Evolutionary conservation across 2,797 vertebrate genomes (phyloP).

Genomic region (Pelobates cultripes): DNA sequence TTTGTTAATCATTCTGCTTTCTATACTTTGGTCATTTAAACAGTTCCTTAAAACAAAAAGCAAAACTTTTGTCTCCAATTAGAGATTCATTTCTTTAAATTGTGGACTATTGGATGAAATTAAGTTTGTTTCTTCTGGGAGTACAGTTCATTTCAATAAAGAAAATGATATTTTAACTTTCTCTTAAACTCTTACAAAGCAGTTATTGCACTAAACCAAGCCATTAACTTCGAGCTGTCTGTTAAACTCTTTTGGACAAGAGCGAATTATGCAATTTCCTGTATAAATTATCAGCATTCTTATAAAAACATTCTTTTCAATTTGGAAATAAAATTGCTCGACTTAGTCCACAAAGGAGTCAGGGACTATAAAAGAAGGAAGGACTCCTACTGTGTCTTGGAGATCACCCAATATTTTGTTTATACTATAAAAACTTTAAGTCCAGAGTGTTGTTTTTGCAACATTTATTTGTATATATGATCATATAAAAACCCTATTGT

Average conservation of each 20-base stretch:
- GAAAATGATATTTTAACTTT: background rate
- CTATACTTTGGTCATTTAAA: background rate
- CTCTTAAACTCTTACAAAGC: conserved; percentile 29
- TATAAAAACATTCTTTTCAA: conserved; percentile 49
- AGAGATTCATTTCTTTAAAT: background rate
- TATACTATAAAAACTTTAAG: conserved; percentile 46
- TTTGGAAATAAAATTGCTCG: conserved; percentile 42
- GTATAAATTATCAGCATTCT: conserved; percentile 56
- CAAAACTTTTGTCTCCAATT: background rate
- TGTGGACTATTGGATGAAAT: background rate
- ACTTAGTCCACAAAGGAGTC: conserved; percentile 42
- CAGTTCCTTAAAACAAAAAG: background rate
- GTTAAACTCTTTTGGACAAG: conserved; percentile 43
- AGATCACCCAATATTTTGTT: conserved; percentile 36
- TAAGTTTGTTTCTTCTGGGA: background rate
- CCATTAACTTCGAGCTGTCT: conserved; percentile 33
- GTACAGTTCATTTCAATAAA: background rate
- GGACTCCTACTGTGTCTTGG: conserved; percentile 50
- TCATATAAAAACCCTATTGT: conserved; percentile 27
- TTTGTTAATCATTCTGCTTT: no score
- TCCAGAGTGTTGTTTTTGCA: conserved; percentile 32
- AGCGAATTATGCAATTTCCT: conserved; percentile 49
- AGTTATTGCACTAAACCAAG: conserved; percentile 9
- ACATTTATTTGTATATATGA: conserved; percentile 32
- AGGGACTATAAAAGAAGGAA: conserved; percentile 36